phyloP scores from a whole-genome alignment of 2,797 vertebrate species.

The Arremon aurantiirostris region DNA sequence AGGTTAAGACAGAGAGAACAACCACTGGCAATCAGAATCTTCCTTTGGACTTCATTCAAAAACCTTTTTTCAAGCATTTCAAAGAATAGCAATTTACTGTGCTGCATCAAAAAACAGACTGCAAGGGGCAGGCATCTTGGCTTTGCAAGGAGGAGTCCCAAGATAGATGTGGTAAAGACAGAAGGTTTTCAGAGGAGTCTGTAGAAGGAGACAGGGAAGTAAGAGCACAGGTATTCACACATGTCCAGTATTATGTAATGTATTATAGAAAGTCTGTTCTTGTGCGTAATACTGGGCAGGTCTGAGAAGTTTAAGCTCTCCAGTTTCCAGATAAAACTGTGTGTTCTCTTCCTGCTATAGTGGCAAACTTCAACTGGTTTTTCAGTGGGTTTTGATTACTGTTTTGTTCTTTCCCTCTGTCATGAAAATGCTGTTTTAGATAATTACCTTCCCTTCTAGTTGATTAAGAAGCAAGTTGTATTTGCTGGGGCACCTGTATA shows the following conservation, averaged over 20 bases:
- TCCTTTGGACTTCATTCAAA: neutral
- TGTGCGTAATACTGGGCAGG: neutral
- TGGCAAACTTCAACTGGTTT: neutral
- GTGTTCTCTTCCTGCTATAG: neutral
- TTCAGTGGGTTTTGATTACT: neutral
- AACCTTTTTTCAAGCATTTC: neutral
- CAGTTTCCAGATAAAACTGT: neutral
- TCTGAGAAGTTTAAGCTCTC: neutral
- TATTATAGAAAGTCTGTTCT: neutral
- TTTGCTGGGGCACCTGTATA: neutral
- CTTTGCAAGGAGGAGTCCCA: neutral
- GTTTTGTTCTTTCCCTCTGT: neutral
- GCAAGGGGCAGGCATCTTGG: neutral
- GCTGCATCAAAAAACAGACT: neutral
- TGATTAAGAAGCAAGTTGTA: neutral
- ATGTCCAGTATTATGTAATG: accelerated
- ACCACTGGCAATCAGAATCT: neutral
- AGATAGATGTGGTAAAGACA: neutral
- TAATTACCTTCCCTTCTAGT: neutral
- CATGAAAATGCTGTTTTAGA: neutral
- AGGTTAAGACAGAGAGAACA: slow-evolving; percentile 11
- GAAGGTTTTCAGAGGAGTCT: neutral
- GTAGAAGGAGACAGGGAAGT: neutral
- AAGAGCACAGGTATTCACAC: neutral
- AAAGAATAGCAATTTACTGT: neutral